Conservation (phyloP, 2,888 invertebrate genomes). For the Anagyrus pseudococci region DNA sequence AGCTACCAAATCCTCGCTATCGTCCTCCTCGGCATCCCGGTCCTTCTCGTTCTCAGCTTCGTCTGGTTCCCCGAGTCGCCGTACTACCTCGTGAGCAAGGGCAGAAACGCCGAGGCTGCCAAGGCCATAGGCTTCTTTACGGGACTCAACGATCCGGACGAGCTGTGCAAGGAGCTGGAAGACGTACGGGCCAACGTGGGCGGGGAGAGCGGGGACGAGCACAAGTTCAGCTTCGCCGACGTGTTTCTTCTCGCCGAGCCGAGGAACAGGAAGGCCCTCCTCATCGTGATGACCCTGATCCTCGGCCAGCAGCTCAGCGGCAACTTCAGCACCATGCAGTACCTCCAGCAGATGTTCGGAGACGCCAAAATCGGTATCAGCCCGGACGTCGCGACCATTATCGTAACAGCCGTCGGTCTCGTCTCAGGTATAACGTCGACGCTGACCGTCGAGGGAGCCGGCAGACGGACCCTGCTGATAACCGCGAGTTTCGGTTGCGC, state of each 20-base stretch:
- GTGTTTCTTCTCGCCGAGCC: slow-evolving; percentile 47
- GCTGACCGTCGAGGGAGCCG: slow-evolving; percentile 61
- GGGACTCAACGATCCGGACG: slow-evolving; percentile 42
- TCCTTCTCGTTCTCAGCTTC: slow-evolving; percentile 51
- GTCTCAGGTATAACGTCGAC: slow-evolving; percentile 55
- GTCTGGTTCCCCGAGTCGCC: slow-evolving; percentile 58
- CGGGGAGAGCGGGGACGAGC: slow-evolving; percentile 37
- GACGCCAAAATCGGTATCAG: slow-evolving; percentile 49
- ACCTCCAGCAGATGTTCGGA: slow-evolving; percentile 49
- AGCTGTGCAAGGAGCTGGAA: slow-evolving; percentile 43
- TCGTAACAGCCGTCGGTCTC: slow-evolving; percentile 63
- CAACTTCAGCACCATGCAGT: slow-evolving; percentile 57
- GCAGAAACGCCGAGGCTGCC: slow-evolving; percentile 47
- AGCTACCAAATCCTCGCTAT: slow-evolving; percentile 45
- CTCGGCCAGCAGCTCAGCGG: slow-evolving; percentile 59
- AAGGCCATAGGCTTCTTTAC: slow-evolving; percentile 52
- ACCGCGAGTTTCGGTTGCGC: slow-evolving; percentile 60
- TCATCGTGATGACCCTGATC: slow-evolving; percentile 52
- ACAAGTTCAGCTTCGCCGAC: slow-evolving; percentile 35
- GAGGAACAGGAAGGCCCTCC: slow-evolving; percentile 51
- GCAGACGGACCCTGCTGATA: slow-evolving; percentile 63
- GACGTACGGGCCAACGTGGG: slow-evolving; percentile 44
- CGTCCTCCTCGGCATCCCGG: slow-evolving; percentile 47
- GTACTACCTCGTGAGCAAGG: slow-evolving; percentile 51
- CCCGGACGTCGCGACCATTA: slow-evolving; percentile 59